These are phyloP conservation scores for Liolophura sinensis DNA, from an alignment of 1,140 invertebrate genomes.

Conservation along the genomic window DNA sequence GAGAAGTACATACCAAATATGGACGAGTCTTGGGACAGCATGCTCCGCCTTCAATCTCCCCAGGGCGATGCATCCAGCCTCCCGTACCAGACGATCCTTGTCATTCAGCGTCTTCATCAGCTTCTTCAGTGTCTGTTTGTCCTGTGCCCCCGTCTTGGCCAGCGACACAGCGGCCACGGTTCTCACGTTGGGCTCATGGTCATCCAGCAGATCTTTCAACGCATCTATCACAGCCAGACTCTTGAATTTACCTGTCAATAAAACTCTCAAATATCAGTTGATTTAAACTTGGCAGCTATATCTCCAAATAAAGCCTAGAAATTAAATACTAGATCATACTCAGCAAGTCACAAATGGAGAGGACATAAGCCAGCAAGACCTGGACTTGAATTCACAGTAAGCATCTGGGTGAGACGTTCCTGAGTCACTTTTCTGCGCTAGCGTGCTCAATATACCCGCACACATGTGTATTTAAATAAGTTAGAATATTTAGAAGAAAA, in stretches of 20 bases:
- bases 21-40: slow-evolving; percentile 38
- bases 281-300: background rate
- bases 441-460: too few relatives aligned
- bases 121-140: slow-evolving; percentile 23
- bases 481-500: too few relatives aligned
- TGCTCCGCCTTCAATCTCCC: slow-evolving; percentile 35
- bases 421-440: too few relatives aligned
- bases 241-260: slow-evolving; percentile 34
- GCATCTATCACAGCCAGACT: slow-evolving; percentile 40
- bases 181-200: slow-evolving; percentile 34
- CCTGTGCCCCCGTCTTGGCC: slow-evolving; percentile 30
- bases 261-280: background rate
- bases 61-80: slow-evolving; percentile 43
- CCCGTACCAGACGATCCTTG: slow-evolving; percentile 43
- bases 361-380: too few relatives aligned
- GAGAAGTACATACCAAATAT: slow-evolving; percentile 37
- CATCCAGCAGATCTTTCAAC: slow-evolving; percentile 34
- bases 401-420: too few relatives aligned
- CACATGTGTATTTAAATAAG: too few relatives aligned
- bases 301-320: background rate
- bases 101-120: slow-evolving; percentile 36
- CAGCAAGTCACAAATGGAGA: too few relatives aligned
- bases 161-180: slow-evolving; percentile 41
- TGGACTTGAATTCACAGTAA: too few relatives aligned
- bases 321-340: background rate